These are phyloP conservation scores for Cheilosia soror DNA, from an alignment of 2,888 invertebrate genomes.

Conservation along the genomic window DNA sequence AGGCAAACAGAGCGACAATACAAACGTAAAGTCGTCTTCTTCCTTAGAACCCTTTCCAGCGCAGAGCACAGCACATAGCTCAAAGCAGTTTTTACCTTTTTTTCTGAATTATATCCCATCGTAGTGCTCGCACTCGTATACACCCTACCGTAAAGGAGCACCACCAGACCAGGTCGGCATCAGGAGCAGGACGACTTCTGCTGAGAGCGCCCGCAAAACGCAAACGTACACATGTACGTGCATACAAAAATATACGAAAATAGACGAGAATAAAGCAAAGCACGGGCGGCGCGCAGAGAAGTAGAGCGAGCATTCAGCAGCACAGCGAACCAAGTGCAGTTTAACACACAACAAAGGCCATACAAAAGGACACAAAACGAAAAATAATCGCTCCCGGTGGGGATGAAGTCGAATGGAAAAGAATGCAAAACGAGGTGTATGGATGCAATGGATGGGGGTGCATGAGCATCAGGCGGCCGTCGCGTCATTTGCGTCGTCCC, in stretches of 20 bases:
- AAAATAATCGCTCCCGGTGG: slow-evolving; percentile 62
- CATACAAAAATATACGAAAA: slow-evolving; percentile 27
- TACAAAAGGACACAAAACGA: slow-evolving; percentile 54
- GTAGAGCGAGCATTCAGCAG: slow-evolving; percentile 39
- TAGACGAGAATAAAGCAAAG: slow-evolving; percentile 31
- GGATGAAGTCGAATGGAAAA: slow-evolving; percentile 47
- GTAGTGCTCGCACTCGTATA: background rate
- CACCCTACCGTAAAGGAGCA: background rate
- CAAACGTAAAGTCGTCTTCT: slow-evolving; percentile 9
- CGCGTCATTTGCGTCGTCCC: no score
- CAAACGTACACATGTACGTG: slow-evolving; percentile 1
- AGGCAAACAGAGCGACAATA: slow-evolving; percentile 46
- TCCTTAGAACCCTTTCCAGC: slow-evolving; percentile 13
- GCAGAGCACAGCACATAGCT: slow-evolving; percentile 14
- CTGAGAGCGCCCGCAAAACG: background rate
- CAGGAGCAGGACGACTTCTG: no score
- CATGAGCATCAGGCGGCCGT: background rate
- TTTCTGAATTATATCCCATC: slow-evolving; percentile 12
- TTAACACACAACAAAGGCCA: slow-evolving; percentile 61
- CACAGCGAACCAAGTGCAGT: slow-evolving; percentile 59
- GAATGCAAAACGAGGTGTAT: slow-evolving; percentile 9
- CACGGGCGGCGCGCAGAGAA: slow-evolving; percentile 12
- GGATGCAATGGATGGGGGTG: background rate
- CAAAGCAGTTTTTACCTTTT: slow-evolving; percentile 34
- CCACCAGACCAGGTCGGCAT: slow-evolving; percentile 15